Conservation (phyloP, 2,113 vertebrate genomes). For the Rhabdornis inornatus region DNA sequence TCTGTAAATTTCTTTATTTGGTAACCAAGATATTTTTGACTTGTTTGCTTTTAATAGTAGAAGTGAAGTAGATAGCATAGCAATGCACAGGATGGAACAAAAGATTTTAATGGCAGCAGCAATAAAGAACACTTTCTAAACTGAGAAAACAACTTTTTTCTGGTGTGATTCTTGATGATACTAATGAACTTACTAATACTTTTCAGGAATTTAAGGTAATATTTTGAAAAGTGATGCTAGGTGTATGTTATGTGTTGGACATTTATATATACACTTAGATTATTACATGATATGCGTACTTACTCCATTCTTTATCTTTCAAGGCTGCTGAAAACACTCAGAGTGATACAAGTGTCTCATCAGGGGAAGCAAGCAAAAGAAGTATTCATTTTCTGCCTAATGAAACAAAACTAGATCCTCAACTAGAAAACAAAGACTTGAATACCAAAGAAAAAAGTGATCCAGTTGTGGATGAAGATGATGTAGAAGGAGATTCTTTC, state of each 20-base stretch:
- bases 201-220: background rate
- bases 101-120: background rate
- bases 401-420: conserved; percentile 30
- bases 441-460: conserved; percentile 55
- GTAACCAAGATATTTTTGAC: background rate
- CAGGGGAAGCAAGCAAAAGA: conserved; percentile 66
- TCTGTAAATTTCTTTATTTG: background rate
- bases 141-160: background rate
- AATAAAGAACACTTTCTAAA: background rate
- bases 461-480: conserved; percentile 70
- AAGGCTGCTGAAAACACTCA: conserved; percentile 66
- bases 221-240: background rate
- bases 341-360: conserved; percentile 61
- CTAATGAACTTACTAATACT: background rate
- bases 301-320: background rate
- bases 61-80: background rate
- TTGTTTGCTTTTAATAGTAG: background rate
- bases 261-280: background rate
- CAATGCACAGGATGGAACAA: background rate
- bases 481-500: conserved; percentile 87
- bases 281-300: background rate
- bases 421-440: conserved; percentile 31
- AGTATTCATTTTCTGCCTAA: conserved; percentile 57
- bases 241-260: background rate
- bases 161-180: background rate